Evolutionary conservation across 2,797 vertebrate genomes (phyloP).

Genomic region (Lepus oiostolus): DNA sequence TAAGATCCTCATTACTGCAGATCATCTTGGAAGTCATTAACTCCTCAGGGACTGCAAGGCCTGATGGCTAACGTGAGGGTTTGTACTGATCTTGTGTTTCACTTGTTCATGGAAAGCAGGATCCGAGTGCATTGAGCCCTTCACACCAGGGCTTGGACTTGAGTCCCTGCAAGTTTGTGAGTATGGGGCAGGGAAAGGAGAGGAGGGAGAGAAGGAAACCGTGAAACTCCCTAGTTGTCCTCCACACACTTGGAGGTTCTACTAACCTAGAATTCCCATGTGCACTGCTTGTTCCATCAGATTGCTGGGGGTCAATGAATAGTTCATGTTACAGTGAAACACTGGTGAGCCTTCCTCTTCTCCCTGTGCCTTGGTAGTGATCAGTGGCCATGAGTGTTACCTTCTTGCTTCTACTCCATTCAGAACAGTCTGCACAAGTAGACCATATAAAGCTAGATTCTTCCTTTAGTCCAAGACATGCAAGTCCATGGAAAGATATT

Average conservation of each 20-base stretch:
- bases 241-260: background rate
- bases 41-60: background rate
- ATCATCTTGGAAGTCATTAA: rapidly evolving
- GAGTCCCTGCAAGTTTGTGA: background rate
- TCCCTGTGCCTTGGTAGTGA: background rate
- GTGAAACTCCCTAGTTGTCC: background rate
- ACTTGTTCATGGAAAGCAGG: background rate
- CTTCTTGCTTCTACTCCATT: background rate
- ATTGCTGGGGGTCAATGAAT: background rate
- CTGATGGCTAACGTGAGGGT: background rate
- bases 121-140: too few relatives aligned
- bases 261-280: background rate
- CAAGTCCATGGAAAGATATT: too few relatives aligned
- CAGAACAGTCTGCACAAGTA: background rate
- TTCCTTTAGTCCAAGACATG: too few relatives aligned
- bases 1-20: rapidly evolving
- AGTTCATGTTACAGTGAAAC: background rate
- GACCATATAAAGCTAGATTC: background rate
- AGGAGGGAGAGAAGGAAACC: background rate
- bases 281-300: background rate
- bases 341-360: background rate
- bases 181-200: background rate
- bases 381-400: background rate
- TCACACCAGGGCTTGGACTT: background rate
- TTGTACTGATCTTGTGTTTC: background rate